Conservation (phyloP, 2,797 vertebrate genomes). For the Clarias laeviceps region DNA sequence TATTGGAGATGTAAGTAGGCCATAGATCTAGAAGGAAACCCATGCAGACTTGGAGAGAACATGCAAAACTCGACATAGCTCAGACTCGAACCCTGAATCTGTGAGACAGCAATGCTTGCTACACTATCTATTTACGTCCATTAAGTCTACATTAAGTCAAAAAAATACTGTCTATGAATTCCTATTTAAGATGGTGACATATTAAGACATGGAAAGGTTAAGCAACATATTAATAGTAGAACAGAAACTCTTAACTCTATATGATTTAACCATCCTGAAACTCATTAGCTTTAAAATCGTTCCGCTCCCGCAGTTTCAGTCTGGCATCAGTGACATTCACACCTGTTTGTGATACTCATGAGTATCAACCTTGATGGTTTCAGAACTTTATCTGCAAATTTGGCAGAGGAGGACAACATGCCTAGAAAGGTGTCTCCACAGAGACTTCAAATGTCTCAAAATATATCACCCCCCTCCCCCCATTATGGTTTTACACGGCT, state of each 20-base stretch:
- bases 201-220: background rate
- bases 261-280: background rate
- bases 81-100: background rate
- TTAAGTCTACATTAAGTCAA: background rate
- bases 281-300: slow-evolving; percentile 7
- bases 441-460: background rate
- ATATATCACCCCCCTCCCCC: background rate
- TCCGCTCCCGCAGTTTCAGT: background rate
- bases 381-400: background rate
- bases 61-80: background rate
- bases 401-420: background rate
- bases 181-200: background rate
- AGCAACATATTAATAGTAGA: background rate
- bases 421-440: background rate
- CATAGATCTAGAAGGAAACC: background rate
- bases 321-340: background rate
- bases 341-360: background rate
- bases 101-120: background rate
- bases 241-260: background rate
- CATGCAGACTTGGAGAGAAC: background rate
- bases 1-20: background rate
- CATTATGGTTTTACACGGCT: background rate
- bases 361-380: background rate
- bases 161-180: no score
- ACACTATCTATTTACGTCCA: background rate